Percentiles rank a stretch among this genome's conserved stretches.
phyloP scores from a whole-genome alignment of 2,888 invertebrate genomes.

The Priocnemis perturbator region DNA sequence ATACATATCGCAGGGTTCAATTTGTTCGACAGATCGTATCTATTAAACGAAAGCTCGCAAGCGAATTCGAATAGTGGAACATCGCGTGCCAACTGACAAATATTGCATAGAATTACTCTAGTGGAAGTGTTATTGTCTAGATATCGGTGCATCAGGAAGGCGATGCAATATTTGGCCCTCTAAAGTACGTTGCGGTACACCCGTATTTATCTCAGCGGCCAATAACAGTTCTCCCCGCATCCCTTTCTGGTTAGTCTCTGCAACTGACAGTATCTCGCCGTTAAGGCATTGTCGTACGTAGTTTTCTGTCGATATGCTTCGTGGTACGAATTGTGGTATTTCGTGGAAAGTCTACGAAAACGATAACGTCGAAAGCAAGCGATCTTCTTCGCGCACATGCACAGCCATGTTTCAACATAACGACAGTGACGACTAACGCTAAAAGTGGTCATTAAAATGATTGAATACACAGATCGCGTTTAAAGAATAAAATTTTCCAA shows the following conservation, averaged over 20 bases:
- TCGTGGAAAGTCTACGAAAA: neutral
- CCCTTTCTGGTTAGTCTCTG: slow-evolving; percentile 27
- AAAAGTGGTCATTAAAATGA: too few species aligned
- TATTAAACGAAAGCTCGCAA: too few species aligned
- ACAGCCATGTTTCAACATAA: too few species aligned
- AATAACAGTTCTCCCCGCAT: slow-evolving; percentile 23
- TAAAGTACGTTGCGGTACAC: slow-evolving; percentile 18
- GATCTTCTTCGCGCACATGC: neutral
- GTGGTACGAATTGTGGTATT: slow-evolving; percentile 10
- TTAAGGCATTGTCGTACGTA: slow-evolving; percentile 37
- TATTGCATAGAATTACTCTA: too few species aligned
- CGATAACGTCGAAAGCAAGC: slow-evolving; percentile 1
- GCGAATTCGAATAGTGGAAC: too few species aligned
- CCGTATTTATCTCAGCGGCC: slow-evolving; percentile 19
- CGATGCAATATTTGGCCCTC: neutral
- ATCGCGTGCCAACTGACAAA: too few species aligned
- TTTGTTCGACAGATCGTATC: too few species aligned
- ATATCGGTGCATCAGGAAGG: neutral
- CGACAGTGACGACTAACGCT: too few species aligned
- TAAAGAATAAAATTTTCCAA: too few species aligned
- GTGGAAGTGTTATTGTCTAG: neutral
- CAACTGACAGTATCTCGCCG: slow-evolving; percentile 36
- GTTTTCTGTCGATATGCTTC: slow-evolving; percentile 24
- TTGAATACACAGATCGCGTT: too few species aligned
- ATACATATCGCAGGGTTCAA: neutral